These are phyloP conservation scores for Phortica magna DNA, from an alignment of 2,888 invertebrate genomes.

Conservation along the genomic window DNA sequence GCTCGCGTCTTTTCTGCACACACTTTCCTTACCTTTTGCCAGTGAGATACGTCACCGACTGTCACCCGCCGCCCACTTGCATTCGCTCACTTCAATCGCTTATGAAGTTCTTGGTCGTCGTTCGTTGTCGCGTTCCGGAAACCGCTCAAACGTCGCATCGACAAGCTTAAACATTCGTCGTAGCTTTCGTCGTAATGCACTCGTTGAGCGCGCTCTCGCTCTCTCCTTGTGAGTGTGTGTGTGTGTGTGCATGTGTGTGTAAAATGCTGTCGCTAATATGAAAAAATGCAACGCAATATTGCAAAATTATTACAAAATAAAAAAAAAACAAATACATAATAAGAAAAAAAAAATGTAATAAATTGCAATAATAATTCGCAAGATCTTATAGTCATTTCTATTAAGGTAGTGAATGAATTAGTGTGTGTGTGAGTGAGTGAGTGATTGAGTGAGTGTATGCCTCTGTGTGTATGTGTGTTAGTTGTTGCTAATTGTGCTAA, in stretches of 20 bases:
- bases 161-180: too few species aligned
- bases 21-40: conserved; percentile 12
- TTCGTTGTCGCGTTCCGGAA: conserved; percentile 1
- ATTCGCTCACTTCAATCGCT: conserved; percentile 9
- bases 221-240: conserved; percentile 26
- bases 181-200: background rate
- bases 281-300: conserved; percentile 31
- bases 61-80: conserved; percentile 25
- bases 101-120: conserved; percentile 47
- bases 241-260: conserved; percentile 43
- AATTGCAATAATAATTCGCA: background rate
- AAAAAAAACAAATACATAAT: conserved; percentile 6
- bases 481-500: background rate
- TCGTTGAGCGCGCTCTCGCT: conserved; percentile 49
- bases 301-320: background rate
- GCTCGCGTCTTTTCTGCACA: background rate
- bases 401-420: background rate
- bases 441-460: background rate
- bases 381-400: background rate
- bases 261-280: conserved; percentile 33
- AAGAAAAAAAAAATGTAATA: conserved; percentile 4
- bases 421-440: background rate
- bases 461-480: background rate
- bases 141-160: conserved; percentile 59
- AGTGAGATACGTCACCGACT: conserved; percentile 18